These are phyloP conservation scores for Geodia barretti DNA, from an alignment of 37 sponge, comb jelly and placozoan genomes.

Conservation along the genomic window DNA sequence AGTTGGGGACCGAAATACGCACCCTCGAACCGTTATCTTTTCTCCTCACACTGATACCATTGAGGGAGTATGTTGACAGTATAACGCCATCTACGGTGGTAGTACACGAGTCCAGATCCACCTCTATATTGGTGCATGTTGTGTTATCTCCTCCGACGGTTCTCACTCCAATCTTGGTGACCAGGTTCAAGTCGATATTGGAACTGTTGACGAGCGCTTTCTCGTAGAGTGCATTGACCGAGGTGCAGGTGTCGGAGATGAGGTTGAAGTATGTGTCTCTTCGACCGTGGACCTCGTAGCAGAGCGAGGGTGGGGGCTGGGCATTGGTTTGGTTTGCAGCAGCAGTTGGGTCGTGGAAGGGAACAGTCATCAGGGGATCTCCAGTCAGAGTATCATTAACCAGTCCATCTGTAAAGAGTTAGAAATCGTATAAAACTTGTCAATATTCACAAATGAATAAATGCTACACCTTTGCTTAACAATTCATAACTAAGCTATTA, in stretches of 20 bases:
- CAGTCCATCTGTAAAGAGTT: neutral
- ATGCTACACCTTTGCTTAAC: too few relatives aligned
- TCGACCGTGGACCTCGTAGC: constrained; percentile 21
- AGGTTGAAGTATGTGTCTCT: constrained; percentile 1
- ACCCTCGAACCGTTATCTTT: constrained; percentile 9
- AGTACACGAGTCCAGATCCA: neutral
- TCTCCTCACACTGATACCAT: neutral
- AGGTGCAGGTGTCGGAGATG: constrained; percentile 10
- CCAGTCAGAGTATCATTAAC: constrained; percentile 39
- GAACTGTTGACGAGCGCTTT: neutral
- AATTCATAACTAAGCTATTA: too few relatives aligned
- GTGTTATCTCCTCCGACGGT: constrained; percentile 18
- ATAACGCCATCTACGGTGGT: neutral
- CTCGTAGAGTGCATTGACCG: neutral
- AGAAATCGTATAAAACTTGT: too few relatives aligned
- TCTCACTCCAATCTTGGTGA: constrained; percentile 28
- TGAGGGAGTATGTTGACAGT: neutral
- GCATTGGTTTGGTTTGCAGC: neutral
- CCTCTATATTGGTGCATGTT: neutral
- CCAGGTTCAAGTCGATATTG: constrained; percentile 20
- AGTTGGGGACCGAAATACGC: constrained; percentile 53
- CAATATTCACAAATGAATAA: too few relatives aligned
- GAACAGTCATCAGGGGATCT: constrained; percentile 39
- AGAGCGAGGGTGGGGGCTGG: neutral
- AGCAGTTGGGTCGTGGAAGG: constrained; percentile 1